Evolutionary conservation across 2,113 vertebrate species (phyloP), one percentile per base, ranked within the genome.

Genomic region (Pangasianodon gigas): DNA sequence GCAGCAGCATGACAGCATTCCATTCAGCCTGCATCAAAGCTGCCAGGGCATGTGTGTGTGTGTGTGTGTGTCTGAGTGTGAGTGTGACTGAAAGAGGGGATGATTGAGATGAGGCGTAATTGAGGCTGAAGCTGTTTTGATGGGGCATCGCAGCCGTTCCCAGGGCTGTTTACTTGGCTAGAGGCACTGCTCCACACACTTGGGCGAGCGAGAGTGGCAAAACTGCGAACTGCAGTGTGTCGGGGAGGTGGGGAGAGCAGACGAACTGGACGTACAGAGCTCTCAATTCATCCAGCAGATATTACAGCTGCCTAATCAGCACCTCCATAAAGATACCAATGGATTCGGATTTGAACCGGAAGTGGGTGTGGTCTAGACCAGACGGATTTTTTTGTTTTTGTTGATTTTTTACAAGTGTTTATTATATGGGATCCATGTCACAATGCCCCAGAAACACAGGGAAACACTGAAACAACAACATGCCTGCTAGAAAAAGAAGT

Each of bases 31-130:
- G 90, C 56, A 85, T 89, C 87, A 89, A 91, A 91, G 87, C 90
- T 74, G 71, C 41, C 37, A 67, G 82, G 11, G 82, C 11, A 24
- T 84, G 82, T 84, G 86, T 54, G 81, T 80, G 87, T 65, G 74
- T 80, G 79, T 74, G 62, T 48, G 77, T 48, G 87, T 41, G 75
- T 54, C 58, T 37, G 80, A 46, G 69, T 9, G 37, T 41, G 75
- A 89, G 83, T 69, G 88, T 56, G 90, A 87, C 77, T 48, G 88
- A 71, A 87, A 87, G 85, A 89, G 88, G 83, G 85, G 18, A 81
- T 90, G 91, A 91, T 86, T 90, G 87, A 91, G 86, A 91, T 84
- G 87, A 90, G 91, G 84, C 41, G 56, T 90, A 88, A 91, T 90
- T 82, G 74, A 85, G 74, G 88, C 91, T 84, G 89, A 90, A 89